Base-by-base conservation (phyloP, 2,888 invertebrate species). In the Nephrotoma appendiculata region DNA sequence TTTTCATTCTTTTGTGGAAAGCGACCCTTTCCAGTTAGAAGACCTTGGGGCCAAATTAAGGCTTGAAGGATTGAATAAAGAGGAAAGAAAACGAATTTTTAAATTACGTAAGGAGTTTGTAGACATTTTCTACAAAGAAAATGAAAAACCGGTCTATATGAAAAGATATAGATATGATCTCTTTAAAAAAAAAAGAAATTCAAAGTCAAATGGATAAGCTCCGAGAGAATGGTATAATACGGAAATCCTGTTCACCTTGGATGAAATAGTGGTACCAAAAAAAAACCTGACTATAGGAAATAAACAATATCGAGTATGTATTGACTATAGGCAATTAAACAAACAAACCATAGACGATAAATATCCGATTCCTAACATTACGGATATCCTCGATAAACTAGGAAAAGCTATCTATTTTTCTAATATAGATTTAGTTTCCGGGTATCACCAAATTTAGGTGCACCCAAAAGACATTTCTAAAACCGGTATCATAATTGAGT, bases 371-470 rank as follows among this genome's bases (percentile, higher is more conserved):
- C n/a, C n/a, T n/a, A n/a, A n/a, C n/a, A n/a, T n/a, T n/a, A n/a
- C n/a, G n/a, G n/a, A n/a, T n/a, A n/a, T n/a, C n/a, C n/a, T n/a
- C n/a, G n/a, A n/a, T n/a, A n/a, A n/a, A n/a, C n/a, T n/a, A n/a
- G 89, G 90, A 0, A 87, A 88, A 87, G 88, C 88, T 15, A 87
- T 88, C 45, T 90, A 89, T 87, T 90, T 90, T 86, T 88, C 89
- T 1, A 89, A 88, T 0, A 86, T 90, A 11, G 90, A 90, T 86
- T 87, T 90, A 2, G 89, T 89, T 0, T 88, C 87, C 31, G 90
- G 90, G 2, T 90, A 89, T 86, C 89, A 89, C 83, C 90, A 90
- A 87, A 89, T 90, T 5, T 88, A 88, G 31, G 87, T 90, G 44
- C 86, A 87, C 6, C 48, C 86, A 57, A 87, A 88, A 7, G 88